These are phyloP conservation scores for Diaprepes abbreviatus DNA, from an alignment of 2,888 invertebrate genomes.

Conservation along the genomic window DNA sequence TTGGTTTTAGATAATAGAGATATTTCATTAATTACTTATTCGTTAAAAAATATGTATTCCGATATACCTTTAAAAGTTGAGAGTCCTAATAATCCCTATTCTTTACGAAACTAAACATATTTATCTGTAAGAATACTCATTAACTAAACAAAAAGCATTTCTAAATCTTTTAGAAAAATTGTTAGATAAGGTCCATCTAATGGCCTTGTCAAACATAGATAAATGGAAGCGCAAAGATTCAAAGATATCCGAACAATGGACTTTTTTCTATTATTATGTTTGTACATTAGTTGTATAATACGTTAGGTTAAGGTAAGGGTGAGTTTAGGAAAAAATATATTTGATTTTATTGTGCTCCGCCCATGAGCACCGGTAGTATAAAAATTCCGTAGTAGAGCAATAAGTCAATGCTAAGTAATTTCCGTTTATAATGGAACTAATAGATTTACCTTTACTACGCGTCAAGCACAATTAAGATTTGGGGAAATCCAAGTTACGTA, in stretches of 20 bases:
- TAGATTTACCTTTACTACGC: background rate
- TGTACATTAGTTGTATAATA: background rate
- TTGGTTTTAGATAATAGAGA: no score
- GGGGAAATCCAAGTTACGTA: no score
- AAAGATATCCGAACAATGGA: slow-evolving; percentile 26
- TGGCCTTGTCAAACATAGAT: slow-evolving; percentile 30
- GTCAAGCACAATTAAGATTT: background rate
- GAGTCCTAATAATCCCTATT: background rate
- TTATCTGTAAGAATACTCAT: slow-evolving; percentile 29
- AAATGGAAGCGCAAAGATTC: slow-evolving; percentile 32
- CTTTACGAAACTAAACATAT: slow-evolving; percentile 1
- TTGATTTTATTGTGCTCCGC: background rate
- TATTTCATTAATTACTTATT: no score
- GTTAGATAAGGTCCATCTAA: slow-evolving; percentile 33
- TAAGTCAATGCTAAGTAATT: background rate
- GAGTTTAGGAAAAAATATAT: background rate
- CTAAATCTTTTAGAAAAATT: slow-evolving; percentile 24
- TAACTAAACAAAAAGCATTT: slow-evolving; percentile 23
- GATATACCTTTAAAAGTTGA: background rate
- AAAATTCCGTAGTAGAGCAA: background rate
- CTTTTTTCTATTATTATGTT: slow-evolving; percentile 9
- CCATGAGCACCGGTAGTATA: background rate
- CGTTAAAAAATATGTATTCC: no score
- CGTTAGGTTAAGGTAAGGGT: background rate
- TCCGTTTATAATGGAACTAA: background rate